Evolutionary conservation across 1,140 invertebrate species (phyloP).

Genomic region (Bombus terrestris): DNA sequence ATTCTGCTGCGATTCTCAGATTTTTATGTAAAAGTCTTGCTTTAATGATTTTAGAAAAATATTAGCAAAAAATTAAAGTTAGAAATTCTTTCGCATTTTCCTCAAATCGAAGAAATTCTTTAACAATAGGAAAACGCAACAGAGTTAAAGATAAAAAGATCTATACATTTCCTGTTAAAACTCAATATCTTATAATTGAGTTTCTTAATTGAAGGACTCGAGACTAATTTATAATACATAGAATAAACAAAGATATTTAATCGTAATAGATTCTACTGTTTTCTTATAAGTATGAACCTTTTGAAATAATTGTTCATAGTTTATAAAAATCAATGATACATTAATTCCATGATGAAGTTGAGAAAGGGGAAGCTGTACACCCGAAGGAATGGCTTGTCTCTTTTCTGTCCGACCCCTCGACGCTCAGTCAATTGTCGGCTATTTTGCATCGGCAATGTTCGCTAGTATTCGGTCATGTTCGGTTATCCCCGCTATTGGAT

Average conservation of each 20-base stretch:
- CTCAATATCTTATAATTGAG: neutral
- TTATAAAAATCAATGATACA: neutral
- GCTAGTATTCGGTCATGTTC: slow-evolving; percentile 61
- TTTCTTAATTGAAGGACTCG: neutral
- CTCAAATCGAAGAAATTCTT: too few species aligned
- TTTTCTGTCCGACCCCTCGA: slow-evolving; percentile 64
- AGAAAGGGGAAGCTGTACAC: slow-evolving; percentile 79
- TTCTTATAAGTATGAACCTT: too few species aligned
- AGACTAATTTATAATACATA: neutral
- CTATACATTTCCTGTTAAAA: neutral
- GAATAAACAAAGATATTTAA: neutral
- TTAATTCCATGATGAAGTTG: slow-evolving; percentile 71
- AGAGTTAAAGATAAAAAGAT: neutral
- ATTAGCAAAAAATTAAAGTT: neutral
- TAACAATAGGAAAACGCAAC: neutral
- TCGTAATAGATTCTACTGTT: neutral
- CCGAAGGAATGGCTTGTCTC: slow-evolving; percentile 73
- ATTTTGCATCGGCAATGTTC: slow-evolving; percentile 73
- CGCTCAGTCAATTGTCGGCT: slow-evolving; percentile 77
- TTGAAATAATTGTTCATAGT: neutral
- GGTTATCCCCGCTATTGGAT: slow-evolving; percentile 50
- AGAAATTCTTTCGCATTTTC: neutral
- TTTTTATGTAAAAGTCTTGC: neutral
- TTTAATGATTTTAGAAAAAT: neutral
- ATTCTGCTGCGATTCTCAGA: neutral